A percentile compares a stretch with the other conserved stretches of the same genome.
phyloP scores from a whole-genome alignment of 2,113 vertebrate genomes.

The Lophochroa leadbeateri region DNA sequence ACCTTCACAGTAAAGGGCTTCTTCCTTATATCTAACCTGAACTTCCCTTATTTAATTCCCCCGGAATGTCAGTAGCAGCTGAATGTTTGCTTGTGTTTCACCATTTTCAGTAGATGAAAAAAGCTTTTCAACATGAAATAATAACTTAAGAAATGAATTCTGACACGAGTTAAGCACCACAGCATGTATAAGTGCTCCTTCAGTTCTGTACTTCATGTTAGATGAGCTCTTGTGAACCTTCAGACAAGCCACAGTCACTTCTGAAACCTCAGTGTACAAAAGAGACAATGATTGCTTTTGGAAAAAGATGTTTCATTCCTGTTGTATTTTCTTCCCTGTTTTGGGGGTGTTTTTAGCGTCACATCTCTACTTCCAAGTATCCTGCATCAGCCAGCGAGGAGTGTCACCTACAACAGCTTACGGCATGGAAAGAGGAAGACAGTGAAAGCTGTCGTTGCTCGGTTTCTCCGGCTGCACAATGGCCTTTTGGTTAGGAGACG shows the following conservation, averaged over 20 bases:
- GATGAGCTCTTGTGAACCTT: background rate
- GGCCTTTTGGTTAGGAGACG: constrained; percentile 93
- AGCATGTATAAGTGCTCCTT: rapidly evolving
- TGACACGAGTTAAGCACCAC: rapidly evolving
- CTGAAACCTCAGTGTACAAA: background rate
- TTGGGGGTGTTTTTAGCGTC: constrained; percentile 71
- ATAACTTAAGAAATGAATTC: background rate
- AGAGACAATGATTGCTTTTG: background rate
- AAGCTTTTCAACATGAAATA: background rate
- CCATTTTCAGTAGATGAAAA: too few relatives aligned
- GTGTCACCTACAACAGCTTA: constrained; percentile 82
- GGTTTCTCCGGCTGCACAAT: constrained; percentile 92
- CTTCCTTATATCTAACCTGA: background rate
- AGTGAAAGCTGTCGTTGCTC: constrained; percentile 80
- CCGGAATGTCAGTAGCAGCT: background rate
- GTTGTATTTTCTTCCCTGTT: rapidly evolving
- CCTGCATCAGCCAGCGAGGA: constrained; percentile 78
- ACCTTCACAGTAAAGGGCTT: background rate
- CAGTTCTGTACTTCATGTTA: background rate
- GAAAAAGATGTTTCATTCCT: background rate
- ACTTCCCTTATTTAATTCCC: background rate
- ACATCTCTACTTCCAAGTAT: constrained; percentile 73
- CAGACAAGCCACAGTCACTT: background rate
- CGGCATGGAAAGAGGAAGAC: constrained; percentile 88
- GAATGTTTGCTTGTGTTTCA: background rate